Evolutionary conservation across 2,797 vertebrate species (phyloP).

Genomic region (Etheostoma perlongum): DNA sequence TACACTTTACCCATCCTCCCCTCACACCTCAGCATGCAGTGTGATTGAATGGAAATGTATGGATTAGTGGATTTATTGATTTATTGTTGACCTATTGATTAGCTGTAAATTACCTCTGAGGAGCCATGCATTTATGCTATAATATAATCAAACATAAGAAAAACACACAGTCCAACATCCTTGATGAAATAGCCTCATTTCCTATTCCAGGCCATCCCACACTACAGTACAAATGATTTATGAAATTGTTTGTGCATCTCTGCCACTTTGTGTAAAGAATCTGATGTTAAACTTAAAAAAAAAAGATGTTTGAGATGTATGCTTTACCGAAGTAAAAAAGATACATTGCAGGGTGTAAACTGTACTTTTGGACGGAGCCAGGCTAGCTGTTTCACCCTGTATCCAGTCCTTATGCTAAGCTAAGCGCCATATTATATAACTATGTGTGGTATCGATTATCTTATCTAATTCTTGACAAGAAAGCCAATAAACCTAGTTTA

Average conservation of each 20-base stretch:
- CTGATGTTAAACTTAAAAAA: background rate
- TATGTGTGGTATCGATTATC: background rate
- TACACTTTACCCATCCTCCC: slow-evolving; percentile 19
- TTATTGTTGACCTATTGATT: slow-evolving; percentile 22
- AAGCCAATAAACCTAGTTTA: too few relatives aligned
- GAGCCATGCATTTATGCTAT: background rate
- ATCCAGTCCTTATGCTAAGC: slow-evolving; percentile 3
- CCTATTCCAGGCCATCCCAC: background rate
- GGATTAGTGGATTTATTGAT: slow-evolving; percentile 46
- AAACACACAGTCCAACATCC: background rate
- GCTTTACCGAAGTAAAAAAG: background rate
- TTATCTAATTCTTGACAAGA: slow-evolving; percentile 5
- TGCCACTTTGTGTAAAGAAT: background rate
- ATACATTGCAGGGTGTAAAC: background rate
- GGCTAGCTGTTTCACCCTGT: background rate
- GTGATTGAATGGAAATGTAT: slow-evolving; percentile 45
- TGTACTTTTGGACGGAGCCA: background rate
- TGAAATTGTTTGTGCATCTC: background rate
- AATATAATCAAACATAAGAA: background rate
- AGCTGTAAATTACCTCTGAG: slow-evolving; percentile 14
- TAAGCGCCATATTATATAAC: slow-evolving; percentile 10
- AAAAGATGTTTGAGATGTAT: background rate
- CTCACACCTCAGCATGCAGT: slow-evolving; percentile 17
- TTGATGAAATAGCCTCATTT: background rate
- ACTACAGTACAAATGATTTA: slow-evolving; percentile 23